These are phyloP conservation scores for Todiramphus chloris DNA, from an alignment of 2,113 vertebrate species.

Conservation along the genomic window DNA sequence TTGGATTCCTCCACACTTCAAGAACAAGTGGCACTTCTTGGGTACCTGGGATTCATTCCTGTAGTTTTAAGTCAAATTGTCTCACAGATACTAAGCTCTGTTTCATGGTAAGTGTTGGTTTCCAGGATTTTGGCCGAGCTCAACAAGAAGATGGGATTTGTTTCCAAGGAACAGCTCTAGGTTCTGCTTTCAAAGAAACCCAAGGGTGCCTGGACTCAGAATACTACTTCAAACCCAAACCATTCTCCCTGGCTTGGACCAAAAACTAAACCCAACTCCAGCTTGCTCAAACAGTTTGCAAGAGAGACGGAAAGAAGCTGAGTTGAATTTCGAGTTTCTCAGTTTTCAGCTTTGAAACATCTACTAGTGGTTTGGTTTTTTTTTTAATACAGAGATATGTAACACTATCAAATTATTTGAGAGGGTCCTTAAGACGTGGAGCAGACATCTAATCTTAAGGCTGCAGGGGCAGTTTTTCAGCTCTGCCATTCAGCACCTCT, in stretches of 20 bases:
- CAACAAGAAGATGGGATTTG: neutral
- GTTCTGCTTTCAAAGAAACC: constrained; percentile 16
- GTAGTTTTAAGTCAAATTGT: neutral
- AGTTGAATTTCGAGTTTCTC: neutral
- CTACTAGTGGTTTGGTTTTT: neutral
- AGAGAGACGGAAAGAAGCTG: neutral
- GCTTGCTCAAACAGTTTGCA: neutral
- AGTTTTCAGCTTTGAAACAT: neutral
- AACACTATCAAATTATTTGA: neutral
- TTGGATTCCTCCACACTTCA: neutral
- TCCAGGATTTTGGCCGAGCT: neutral
- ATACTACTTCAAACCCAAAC: neutral
- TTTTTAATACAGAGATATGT: neutral
- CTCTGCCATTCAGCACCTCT: neutral
- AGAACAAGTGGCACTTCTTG: neutral
- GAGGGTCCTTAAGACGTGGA: neutral
- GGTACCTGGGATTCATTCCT: neutral
- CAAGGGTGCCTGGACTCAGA: neutral
- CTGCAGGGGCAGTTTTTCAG: neutral
- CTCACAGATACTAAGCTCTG: neutral
- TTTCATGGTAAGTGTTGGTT: neutral
- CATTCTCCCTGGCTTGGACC: neutral
- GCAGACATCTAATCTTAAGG: neutral
- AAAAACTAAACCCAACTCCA: neutral
- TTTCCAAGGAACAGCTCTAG: neutral